These are phyloP conservation scores for Porphyrio hochstetteri DNA, from an alignment of 2,113 vertebrate species.

Conservation along the genomic window DNA sequence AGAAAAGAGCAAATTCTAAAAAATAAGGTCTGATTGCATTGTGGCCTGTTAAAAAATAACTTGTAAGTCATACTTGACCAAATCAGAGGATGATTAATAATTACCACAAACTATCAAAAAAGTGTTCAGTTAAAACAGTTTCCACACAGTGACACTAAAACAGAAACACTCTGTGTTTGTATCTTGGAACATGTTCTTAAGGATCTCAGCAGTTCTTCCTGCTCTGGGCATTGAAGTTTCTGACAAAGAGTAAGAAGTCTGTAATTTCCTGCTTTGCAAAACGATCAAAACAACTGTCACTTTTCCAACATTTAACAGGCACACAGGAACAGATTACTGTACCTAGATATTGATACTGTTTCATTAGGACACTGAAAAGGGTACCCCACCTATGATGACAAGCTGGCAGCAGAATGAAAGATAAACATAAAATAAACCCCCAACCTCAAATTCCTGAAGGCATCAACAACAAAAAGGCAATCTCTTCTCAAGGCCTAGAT, in stretches of 20 bases:
- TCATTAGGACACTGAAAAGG: background rate
- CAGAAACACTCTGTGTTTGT: background rate
- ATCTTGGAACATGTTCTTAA: background rate
- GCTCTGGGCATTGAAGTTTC: background rate
- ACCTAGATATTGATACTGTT: background rate
- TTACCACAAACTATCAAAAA: background rate
- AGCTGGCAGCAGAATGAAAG: background rate
- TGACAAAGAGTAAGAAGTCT: background rate
- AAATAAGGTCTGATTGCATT: background rate
- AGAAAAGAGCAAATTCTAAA: background rate
- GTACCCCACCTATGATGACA: background rate
- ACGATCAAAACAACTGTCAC: background rate
- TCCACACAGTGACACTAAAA: background rate
- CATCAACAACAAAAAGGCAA: background rate
- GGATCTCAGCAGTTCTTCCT: background rate
- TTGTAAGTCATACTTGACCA: background rate
- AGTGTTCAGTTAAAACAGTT: background rate
- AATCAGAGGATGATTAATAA: background rate
- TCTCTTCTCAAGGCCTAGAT: background rate
- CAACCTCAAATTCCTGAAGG: background rate
- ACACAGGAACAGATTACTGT: background rate
- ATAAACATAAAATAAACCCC: background rate
- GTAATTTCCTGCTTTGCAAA: constrained; percentile 4
- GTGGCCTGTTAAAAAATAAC: background rate
- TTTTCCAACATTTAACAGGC: background rate